phyloP scores from a whole-genome alignment of 2,113 vertebrate genomes.

The Esox niger region DNA sequence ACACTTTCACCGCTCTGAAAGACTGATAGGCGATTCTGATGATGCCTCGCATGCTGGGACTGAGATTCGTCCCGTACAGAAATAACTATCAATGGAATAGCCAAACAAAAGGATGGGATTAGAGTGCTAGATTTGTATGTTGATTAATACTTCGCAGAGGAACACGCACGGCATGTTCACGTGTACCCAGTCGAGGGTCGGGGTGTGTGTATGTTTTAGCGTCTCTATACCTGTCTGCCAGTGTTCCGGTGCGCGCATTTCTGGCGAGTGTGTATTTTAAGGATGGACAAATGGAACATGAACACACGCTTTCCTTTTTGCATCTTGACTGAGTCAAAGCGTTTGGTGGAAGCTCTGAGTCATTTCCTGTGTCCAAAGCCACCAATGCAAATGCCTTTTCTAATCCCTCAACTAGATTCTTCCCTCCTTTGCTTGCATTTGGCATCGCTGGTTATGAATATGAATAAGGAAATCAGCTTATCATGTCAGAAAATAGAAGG shows the following conservation, averaged over 20 bases:
- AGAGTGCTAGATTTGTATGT: background rate
- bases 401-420: background rate
- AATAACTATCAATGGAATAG: background rate
- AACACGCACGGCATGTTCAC: background rate
- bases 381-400: constrained; percentile 1
- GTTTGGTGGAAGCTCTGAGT: background rate
- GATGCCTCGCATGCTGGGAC: background rate
- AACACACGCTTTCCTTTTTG: too few relatives aligned
- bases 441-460: background rate
- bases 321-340: background rate
- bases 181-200: background rate
- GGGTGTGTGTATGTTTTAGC: too few relatives aligned
- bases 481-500: background rate
- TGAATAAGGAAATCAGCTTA: background rate
- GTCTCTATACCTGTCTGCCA: too few relatives aligned
- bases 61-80: background rate
- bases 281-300: too few relatives aligned
- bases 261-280: too few relatives aligned
- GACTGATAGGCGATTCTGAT: background rate
- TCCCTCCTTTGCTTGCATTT: constrained; percentile 11
- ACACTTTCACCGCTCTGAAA: background rate
- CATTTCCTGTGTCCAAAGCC: background rate
- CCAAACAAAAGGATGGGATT: background rate
- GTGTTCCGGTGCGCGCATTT: background rate
- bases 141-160: background rate